Conservation (phyloP, 2,113 vertebrate species). For the Mystacornis crossleyi region DNA sequence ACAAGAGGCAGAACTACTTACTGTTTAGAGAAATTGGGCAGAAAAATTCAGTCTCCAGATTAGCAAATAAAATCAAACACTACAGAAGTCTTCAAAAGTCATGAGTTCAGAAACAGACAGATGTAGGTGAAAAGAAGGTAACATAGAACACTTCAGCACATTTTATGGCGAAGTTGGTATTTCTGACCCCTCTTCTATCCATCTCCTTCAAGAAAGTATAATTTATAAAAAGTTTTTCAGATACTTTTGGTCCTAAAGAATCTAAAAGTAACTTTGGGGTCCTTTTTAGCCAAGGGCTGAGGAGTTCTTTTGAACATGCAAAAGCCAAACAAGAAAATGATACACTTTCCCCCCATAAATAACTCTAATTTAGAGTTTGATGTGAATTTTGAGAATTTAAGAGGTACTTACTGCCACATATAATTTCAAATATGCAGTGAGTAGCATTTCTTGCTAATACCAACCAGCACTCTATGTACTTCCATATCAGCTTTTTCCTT, state of each 20-base stretch:
- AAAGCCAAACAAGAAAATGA: background rate
- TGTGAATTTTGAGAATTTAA: background rate
- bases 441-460: background rate
- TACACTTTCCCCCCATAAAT: rapidly evolving
- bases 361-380: background rate
- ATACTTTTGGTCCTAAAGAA: background rate
- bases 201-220: background rate
- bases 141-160: background rate
- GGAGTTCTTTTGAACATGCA: background rate
- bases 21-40: background rate
- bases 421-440: background rate
- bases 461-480: background rate
- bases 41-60: background rate
- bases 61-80: background rate
- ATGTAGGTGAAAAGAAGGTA: background rate
- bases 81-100: background rate
- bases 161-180: rapidly evolving
- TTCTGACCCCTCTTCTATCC: background rate
- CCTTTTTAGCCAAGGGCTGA: background rate
- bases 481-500: background rate
- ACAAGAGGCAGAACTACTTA: background rate
- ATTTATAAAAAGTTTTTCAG: background rate
- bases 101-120: background rate
- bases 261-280: background rate
- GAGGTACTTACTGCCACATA: background rate